Percentiles rank a stretch among this genome's conserved stretches.
Conservation (phyloP, 2,888 invertebrate species). For the Globia sparganii region DNA sequence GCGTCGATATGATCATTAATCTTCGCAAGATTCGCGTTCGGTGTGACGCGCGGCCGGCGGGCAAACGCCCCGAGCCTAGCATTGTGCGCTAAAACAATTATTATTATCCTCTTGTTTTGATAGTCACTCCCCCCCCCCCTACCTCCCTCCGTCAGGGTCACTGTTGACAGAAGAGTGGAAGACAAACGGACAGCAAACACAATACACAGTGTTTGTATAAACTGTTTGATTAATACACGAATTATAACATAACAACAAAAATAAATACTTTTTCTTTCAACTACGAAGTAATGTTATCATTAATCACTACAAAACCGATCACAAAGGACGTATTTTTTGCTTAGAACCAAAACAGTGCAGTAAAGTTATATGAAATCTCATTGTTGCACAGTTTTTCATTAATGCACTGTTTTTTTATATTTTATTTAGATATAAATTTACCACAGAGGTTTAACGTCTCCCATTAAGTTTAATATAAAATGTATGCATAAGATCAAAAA, state of each 20-base stretch:
- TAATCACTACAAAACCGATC: too few species aligned
- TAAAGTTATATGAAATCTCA: too few species aligned
- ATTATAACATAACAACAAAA: background rate
- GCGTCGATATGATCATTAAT: background rate
- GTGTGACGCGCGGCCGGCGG: slow-evolving; percentile 28
- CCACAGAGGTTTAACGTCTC: too few species aligned
- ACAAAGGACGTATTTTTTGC: too few species aligned
- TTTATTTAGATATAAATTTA: too few species aligned
- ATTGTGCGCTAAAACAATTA: slow-evolving; percentile 57
- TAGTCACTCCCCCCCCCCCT: background rate
- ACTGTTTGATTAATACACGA: slow-evolving; percentile 33
- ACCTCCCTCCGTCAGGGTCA: background rate
- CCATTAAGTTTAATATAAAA: too few species aligned
- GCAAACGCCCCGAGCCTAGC: slow-evolving; percentile 33
- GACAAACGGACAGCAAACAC: slow-evolving; percentile 38
- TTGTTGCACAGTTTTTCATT: too few species aligned
- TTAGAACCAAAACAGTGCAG: too few species aligned
- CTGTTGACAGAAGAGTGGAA: slow-evolving; percentile 30
- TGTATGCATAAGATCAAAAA: too few species aligned
- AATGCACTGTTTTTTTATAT: too few species aligned
- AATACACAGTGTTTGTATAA: slow-evolving; percentile 30
- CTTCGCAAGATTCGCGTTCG: slow-evolving; percentile 1
- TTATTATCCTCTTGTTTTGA: slow-evolving; percentile 42
- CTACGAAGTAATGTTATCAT: too few species aligned
- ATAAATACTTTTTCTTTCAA: too few species aligned